Evolutionary conservation across 2,888 invertebrate species (phyloP).

Genomic region (Deroplatys truncata): DNA sequence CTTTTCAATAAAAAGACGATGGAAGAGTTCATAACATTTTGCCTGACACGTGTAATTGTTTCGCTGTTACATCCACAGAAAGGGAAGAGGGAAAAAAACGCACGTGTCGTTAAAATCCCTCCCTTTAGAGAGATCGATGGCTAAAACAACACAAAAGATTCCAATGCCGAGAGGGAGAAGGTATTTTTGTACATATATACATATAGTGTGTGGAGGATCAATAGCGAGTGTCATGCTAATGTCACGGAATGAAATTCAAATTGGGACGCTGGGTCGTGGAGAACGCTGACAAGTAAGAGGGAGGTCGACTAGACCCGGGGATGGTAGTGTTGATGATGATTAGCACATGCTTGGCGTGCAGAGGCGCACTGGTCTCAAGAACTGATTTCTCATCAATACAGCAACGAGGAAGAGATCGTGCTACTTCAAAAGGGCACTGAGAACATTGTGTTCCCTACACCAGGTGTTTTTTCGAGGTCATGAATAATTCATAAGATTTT

Average conservation of each 20-base stretch:
- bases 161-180: not conserved
- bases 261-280: not conserved
- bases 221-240: slow-evolving; percentile 18
- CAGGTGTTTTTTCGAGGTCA: no score
- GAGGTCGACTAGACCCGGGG: not conserved
- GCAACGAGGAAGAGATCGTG: no score
- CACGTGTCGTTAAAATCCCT: not conserved
- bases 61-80: no score
- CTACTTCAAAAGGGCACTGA: no score
- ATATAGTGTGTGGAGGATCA: not conserved
- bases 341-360: not conserved
- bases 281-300: not conserved
- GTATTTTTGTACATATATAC: not conserved
- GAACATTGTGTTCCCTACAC: no score
- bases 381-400: no score
- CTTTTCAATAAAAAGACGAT: not conserved
- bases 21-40: not conserved
- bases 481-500: no score
- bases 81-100: not conserved
- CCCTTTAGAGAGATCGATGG: not conserved
- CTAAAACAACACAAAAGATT: not conserved
- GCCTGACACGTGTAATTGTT: not conserved
- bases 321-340: not conserved
- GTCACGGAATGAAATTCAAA: slow-evolving; percentile 23
- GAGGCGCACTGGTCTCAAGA: not conserved